Base-by-base conservation (phyloP, 2,797 vertebrate genomes). In the Brotula barbata region DNA sequence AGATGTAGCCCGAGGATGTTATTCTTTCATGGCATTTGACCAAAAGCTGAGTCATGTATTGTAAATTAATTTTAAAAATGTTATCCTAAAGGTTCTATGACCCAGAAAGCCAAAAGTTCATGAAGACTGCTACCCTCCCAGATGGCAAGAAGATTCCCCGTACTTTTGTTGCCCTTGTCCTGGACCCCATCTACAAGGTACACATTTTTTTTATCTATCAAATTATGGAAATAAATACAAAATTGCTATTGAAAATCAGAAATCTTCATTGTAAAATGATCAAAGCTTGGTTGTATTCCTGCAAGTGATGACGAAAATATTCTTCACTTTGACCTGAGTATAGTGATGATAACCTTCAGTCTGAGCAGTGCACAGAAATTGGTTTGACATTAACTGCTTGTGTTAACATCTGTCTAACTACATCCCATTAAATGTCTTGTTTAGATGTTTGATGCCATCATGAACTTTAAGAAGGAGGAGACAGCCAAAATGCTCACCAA, bases 271-370 rank as follows among this genome's bases (percentile, higher is more conserved):
- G 4, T 33, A 33, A 33, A 7, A 2, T 33, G 6, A 33, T 6
- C 31, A 33, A 33, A 11, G 12, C 5, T 4, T n/a, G 2, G 44
- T 12, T 45, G 1, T 54, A 46, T 72, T 54, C 84, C 79, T 53
- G 63, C 73, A 68, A 1, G 0, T 98, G 96, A 97, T 98, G 96
- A 97, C 80, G 65, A 60, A 54, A 82, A 73, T 64, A 90, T 95
- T 98, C 96, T 98, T 98, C 96, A 98, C 95, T 98, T 98, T 98
- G 96, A 98, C 93, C 96, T 98, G 96, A 98, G 1, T 78, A 73
- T 8, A 52, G 87, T 97, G 96, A 94, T 95, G 96, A 96, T 76
- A 82, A 50, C 7, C 17, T 78, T 81, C 16, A 63, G 50, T 89
- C 91, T 93, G 92, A 93, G 75, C 58, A 55, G 68, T 56, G 71